A percentile compares a stretch with the other conserved stretches of the same genome.
These are phyloP conservation scores for Urocynchramus pylzowi DNA, from an alignment of 2,113 vertebrate genomes.

Conservation along the genomic window DNA sequence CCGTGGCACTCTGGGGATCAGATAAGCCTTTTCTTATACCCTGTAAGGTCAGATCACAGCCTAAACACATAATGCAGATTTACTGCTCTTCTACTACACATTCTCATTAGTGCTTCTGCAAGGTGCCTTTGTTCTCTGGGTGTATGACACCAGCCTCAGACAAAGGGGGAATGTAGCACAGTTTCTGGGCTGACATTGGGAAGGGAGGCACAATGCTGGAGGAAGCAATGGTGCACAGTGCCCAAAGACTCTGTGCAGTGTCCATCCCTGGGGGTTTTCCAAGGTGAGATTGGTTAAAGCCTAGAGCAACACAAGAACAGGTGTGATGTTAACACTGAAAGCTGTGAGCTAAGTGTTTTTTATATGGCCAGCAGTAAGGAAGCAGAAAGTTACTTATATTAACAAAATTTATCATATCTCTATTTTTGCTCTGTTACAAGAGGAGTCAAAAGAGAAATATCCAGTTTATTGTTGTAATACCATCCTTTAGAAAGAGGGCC, in stretches of 20 bases:
- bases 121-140: slow-evolving; percentile 13
- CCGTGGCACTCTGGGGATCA: slow-evolving; percentile 36
- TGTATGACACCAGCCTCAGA: not conserved
- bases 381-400: not conserved
- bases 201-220: not conserved
- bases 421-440: not conserved
- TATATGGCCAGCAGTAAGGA: not conserved
- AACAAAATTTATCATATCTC: not conserved
- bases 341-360: not conserved
- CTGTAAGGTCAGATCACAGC: slow-evolving; percentile 7
- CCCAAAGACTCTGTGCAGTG: not conserved
- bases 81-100: not conserved
- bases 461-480: not conserved
- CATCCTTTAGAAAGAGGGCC: not conserved
- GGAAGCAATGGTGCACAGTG: not conserved
- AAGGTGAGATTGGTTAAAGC: not conserved
- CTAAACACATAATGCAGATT: slow-evolving; percentile 17
- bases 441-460: too few species aligned
- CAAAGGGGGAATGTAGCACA: not conserved
- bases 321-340: not conserved
- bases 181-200: not conserved
- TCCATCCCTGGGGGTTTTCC: not conserved
- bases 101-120: not conserved
- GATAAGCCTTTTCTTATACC: slow-evolving; percentile 4
- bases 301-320: not conserved